Base-by-base conservation (phyloP, 2,113 vertebrate species). In the Campylomormyrus numenius region DNA sequence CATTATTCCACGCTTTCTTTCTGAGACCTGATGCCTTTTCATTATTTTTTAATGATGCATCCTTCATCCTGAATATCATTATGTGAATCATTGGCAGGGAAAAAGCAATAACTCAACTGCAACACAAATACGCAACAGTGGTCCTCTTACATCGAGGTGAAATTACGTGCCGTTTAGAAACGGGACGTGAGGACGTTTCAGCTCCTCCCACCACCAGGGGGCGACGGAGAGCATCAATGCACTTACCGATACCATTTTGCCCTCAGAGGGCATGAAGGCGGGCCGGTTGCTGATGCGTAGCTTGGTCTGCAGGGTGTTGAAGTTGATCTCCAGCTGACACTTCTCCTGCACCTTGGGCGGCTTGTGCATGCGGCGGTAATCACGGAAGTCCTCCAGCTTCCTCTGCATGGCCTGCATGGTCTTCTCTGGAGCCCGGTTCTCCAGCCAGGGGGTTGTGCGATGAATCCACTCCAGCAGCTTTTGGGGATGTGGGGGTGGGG, bases 261-360 rank as follows among this genome's bases (percentile, higher is more conserved):
- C 96, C 94, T 96, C 96, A 0, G 96, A 96, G 27, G 96, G 96
- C 96, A 96, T 96, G 93, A 96, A 96, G 80, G 96, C 95, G 0
- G 96, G 96, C 7, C 96, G 94, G 92, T 96, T 95, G 95, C 95
- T 95, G 87, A 96, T 93, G 97, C 97, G 90, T 83, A 99, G 97
- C 89, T 99, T 99, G 17, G 98, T 99, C 95, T 99, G 98, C 92
- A 99, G 94, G 0, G 98, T 99, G 95, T 99, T 99, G 95, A 99
- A 99, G 96, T 97, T 98, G 95, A 99, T 99, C 95, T 99, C 98
- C 91, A 99, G 95, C 94, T 98, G 98, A 48, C 98, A 98, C 58
- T 99, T 98, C 94, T 98, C 98, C 90, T 97, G 97, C 89, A 97
- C 96, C 94, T 97, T 97, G 62, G 97, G 97, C 2, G 97, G 97